Conservation (phyloP, 2,888 invertebrate species). For the Keiferia lycopersicella region DNA sequence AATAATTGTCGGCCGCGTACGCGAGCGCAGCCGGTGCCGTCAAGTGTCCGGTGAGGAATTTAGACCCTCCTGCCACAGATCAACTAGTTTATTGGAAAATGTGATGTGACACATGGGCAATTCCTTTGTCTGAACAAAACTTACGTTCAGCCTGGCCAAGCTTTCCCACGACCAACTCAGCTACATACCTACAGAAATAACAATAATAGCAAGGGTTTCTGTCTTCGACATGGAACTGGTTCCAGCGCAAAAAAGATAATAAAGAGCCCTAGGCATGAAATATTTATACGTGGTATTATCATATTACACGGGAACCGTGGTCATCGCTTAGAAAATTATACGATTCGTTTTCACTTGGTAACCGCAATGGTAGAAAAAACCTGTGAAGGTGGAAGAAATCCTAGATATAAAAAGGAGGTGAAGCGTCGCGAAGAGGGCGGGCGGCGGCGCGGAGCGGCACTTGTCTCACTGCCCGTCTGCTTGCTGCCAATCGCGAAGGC, state of each 20-base stretch:
- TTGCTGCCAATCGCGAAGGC: slow-evolving; percentile 36
- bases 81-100: slow-evolving; percentile 14
- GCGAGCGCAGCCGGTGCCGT: not conserved
- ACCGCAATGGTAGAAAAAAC: slow-evolving; percentile 54
- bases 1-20: slow-evolving; percentile 20
- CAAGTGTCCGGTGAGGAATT: slow-evolving; percentile 3
- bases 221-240: slow-evolving; percentile 64
- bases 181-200: slow-evolving; percentile 25
- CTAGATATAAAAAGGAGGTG: slow-evolving; percentile 25
- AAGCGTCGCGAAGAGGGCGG: not conserved
- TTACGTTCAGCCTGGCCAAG: not conserved
- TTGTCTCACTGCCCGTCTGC: slow-evolving; percentile 40
- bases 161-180: not conserved
- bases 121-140: not conserved
- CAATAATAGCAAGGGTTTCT: slow-evolving; percentile 44
- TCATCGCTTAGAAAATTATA: slow-evolving; percentile 76
- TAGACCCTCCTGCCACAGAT: slow-evolving; percentile 17
- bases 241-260: slow-evolving; percentile 70
- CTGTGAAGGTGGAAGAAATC: slow-evolving; percentile 36
- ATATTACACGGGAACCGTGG: slow-evolving; percentile 79
- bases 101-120: slow-evolving; percentile 9
- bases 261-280: slow-evolving; percentile 71
- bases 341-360: slow-evolving; percentile 74
- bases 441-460: slow-evolving; percentile 21
- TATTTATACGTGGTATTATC: slow-evolving; percentile 78